Base-by-base conservation (phyloP, 2,888 invertebrate genomes). In the Tenthredo mesomela region DNA sequence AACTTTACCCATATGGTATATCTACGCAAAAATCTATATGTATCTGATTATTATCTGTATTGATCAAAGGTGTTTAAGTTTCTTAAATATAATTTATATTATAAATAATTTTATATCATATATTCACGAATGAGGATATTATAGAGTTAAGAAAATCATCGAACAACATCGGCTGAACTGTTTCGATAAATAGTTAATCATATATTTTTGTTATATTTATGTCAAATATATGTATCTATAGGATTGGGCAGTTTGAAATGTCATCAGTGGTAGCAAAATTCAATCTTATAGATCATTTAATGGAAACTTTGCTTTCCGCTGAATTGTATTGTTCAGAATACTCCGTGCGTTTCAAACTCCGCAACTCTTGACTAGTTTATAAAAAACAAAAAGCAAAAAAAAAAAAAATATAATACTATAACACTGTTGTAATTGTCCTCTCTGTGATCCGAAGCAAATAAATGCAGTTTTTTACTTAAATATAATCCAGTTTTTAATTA, bases 191-290 rank as follows among this genome's bases (percentile, higher is more conserved):
- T 80, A 80, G 80, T 80, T 85, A 73, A 33, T 84, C 54, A 71
- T 84, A 78, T 85, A 86, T 80, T 86, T 87, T 85, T 86, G 86
- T 86, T 87, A 87, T 86, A 85, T 87, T 87, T 86, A 75, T 73
- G 83, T 58, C 84, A 84, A 77, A 86, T 43, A 43, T 25, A 77
- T 77, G 54, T 54, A 77, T 54, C 15, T 25, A 33, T 25, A 77
- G 77, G 54, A 77, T 54, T 77, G 77, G n/a, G 80, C 37, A 61
- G 58, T 37, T 80, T n/a, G 58, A 40, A 80, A 61, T 80, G 4
- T 37, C 54, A n/a, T 4, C 3, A 21, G 9, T 73, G 10, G 15
- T 25, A 37, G n/a, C 10, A 9, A 70, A 6, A 50, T 50, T 50
- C 18, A 1, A 54, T 54, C n/a, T 7, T n/a, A 54, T n/a, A 54